Percentiles rank a stretch among this genome's conserved stretches.
Evolutionary conservation across 2,888 invertebrate genomes (phyloP).

Genomic region (Torymus auratus): DNA sequence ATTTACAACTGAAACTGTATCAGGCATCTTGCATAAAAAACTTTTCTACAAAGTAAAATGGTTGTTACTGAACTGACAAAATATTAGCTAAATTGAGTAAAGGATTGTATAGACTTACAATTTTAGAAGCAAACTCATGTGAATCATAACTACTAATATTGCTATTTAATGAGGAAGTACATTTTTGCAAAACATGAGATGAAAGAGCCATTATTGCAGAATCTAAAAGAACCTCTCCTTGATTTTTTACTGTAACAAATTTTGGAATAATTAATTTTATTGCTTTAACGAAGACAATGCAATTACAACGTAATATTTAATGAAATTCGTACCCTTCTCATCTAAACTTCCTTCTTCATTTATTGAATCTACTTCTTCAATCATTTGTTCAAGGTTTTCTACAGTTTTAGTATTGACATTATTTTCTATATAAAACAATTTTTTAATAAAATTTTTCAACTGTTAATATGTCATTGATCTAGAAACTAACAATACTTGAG

Average conservation of each 20-base stretch:
- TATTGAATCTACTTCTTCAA: constrained; percentile 67
- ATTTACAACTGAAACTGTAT: constrained; percentile 41
- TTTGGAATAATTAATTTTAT: constrained; percentile 21
- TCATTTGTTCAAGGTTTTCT: constrained; percentile 62
- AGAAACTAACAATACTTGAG: constrained; percentile 13
- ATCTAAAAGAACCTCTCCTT: constrained; percentile 71
- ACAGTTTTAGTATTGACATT: constrained; percentile 62
- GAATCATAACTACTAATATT: constrained; percentile 65
- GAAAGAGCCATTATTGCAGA: constrained; percentile 71
- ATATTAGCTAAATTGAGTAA: constrained; percentile 13
- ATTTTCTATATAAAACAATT: constrained; percentile 64
- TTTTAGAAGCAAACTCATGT: constrained; percentile 66
- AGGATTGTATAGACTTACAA: constrained; percentile 63
- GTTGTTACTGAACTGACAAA: constrained; percentile 26
- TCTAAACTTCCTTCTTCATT: constrained; percentile 63
- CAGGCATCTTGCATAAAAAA: constrained; percentile 47
- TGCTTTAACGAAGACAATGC: background rate
- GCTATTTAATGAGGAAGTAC: constrained; percentile 65
- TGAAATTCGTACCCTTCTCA: constrained; percentile 66
- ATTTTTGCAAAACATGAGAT: constrained; percentile 68
- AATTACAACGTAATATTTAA: constrained; percentile 16
- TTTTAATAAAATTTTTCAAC: constrained; percentile 6
- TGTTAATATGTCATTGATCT: background rate
- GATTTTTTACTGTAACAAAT: constrained; percentile 63
- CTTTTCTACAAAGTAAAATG: constrained; percentile 48